Base-by-base conservation (phyloP, 1,140 invertebrate genomes). In the Oncopeltus fasciatus region DNA sequence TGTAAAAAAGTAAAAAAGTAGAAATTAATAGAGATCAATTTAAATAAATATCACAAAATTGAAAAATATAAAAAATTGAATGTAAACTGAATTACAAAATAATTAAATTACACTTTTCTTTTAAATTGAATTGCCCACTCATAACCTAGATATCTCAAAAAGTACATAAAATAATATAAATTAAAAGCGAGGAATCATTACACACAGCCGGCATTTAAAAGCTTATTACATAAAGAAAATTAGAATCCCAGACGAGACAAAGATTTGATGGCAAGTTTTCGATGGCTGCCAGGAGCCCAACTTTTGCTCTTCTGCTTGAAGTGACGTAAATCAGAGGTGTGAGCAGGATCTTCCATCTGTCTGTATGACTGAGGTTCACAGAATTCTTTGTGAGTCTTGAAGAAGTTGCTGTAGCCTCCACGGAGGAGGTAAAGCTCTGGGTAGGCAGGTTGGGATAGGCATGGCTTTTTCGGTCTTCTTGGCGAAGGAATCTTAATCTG, bases 341-440 rank as follows among this genome's bases (percentile, higher is more conserved):
- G 83, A 61, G 84, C 80, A 2, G 85, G 83, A 69, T 92, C 81
- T 38, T 82, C 71, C 90, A 94, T 94, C 4, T 84, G 83, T 44
- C 80, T 77, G 68, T 94, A 94, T 0, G 80, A 77, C 21, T 80
- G 74, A 0, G 90, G 90, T 33, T 81, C 77, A 75, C 94, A 98
- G 21, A 90, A 74, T 0, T 80, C 75, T n/a, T 77, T 74, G 67
- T 84, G 81, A 0, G 79, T 74, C 64, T 83, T 77, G 72, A 81
- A 97, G 75, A 99, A 99, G 29, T 81, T 80, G 67, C 92, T 86
- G 76, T 99, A 99, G 2, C 96, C 96, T 0, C 92, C 91, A 69
- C 95, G 85, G 5, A 99, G 78, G 0, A 99, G 74, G 72, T 99
- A 99, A 9, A 97, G 75, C 73, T 99, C 96, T 8, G 95, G 95